Conservation (phyloP, 1,140 invertebrate species). For the Drosophila pallidifrons region DNA sequence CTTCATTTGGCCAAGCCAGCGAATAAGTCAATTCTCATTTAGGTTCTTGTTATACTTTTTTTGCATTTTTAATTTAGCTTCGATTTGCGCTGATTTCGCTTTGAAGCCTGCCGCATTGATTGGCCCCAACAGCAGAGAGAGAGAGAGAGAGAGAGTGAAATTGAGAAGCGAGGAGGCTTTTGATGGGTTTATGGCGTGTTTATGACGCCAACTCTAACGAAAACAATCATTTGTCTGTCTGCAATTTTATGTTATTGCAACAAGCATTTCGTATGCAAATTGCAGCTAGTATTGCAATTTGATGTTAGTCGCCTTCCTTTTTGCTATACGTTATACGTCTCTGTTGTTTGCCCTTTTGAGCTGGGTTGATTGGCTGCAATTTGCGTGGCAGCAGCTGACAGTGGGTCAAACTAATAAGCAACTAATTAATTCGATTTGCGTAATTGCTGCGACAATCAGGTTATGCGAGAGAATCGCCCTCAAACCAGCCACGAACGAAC, state of each 20-base stretch:
- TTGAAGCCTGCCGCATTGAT: constrained; percentile 33
- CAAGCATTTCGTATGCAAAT: constrained; percentile 70
- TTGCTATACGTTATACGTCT: background rate
- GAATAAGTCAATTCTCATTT: constrained; percentile 31
- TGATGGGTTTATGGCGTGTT: constrained; percentile 49
- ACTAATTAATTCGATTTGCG: constrained; percentile 50
- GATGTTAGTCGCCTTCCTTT: constrained; percentile 35
- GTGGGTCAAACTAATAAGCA: constrained; percentile 66
- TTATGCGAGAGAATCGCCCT: background rate
- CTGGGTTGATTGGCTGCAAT: constrained; percentile 23
- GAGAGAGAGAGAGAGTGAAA: too few species aligned
- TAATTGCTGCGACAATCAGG: constrained; percentile 30
- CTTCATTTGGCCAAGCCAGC: constrained; percentile 61
- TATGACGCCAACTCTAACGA: constrained; percentile 29
- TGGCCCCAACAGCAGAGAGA: constrained; percentile 4
- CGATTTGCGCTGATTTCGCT: constrained; percentile 46
- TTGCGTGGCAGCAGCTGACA: constrained; percentile 18
- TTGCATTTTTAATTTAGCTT: constrained; percentile 49
- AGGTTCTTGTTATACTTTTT: constrained; percentile 23
- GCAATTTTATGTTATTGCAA: constrained; percentile 59
- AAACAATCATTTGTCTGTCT: constrained; percentile 43
- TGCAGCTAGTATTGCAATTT: constrained; percentile 45
- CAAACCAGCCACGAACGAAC: background rate
- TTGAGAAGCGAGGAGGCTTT: background rate
- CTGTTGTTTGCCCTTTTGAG: background rate